phyloP scores from a whole-genome alignment of 2,888 invertebrate genomes.

The Drosophila aldrichi region DNA sequence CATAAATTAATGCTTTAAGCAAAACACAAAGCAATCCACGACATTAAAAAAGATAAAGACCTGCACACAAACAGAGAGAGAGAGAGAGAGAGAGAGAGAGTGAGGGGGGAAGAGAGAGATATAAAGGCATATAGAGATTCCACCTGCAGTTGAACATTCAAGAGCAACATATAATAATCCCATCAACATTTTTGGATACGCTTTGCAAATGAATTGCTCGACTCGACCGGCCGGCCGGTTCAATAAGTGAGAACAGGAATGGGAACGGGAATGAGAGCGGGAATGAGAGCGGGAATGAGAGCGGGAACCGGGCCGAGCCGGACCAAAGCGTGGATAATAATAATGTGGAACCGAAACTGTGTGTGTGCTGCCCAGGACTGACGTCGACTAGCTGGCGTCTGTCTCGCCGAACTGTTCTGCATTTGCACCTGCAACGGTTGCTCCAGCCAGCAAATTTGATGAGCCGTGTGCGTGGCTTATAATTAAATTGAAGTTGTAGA shows the following conservation, averaged over 20 bases:
- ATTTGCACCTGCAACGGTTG: slow-evolving; percentile 75
- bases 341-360: slow-evolving; percentile 79
- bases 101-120: slow-evolving; percentile 5
- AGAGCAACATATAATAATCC: slow-evolving; percentile 79
- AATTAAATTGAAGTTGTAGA: slow-evolving; percentile 79
- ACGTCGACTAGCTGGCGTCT: slow-evolving; percentile 33
- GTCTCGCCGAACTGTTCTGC: slow-evolving; percentile 45
- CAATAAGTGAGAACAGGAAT: slow-evolving; percentile 41
- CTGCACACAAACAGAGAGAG: slow-evolving; percentile 33
- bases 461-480: slow-evolving; percentile 69
- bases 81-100: neutral
- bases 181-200: slow-evolving; percentile 82
- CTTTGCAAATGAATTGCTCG: slow-evolving; percentile 76
- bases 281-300: slow-evolving; percentile 20
- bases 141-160: slow-evolving; percentile 58
- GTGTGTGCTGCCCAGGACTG: slow-evolving; percentile 58
- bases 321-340: slow-evolving; percentile 73
- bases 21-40: slow-evolving; percentile 62
- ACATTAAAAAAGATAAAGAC: slow-evolving; percentile 77
- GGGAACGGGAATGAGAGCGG: slow-evolving; percentile 4
- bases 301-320: slow-evolving; percentile 24
- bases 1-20: slow-evolving; percentile 72
- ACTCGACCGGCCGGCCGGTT: slow-evolving; percentile 41
- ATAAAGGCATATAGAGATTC: slow-evolving; percentile 42
- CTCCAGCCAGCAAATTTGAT: slow-evolving; percentile 68